phyloP scores from a whole-genome alignment of 2,888 invertebrate species.

The Drosophila paracracens region DNA sequence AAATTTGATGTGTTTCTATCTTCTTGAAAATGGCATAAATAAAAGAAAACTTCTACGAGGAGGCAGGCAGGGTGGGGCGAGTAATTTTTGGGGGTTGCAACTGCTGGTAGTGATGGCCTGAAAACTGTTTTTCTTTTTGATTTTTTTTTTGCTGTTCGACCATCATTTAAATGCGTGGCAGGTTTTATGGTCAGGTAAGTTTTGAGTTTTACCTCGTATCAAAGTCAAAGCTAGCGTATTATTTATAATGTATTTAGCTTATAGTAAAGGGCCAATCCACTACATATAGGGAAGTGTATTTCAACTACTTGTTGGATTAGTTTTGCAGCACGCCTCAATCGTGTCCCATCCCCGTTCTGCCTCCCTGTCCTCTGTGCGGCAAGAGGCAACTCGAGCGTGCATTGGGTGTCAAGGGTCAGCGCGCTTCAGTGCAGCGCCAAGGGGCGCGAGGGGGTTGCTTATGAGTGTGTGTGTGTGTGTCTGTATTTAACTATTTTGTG shows the following conservation, averaged over 20 bases:
- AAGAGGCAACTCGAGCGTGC: conserved; percentile 14
- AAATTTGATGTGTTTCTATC: conserved; percentile 82
- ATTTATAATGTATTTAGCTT: conserved; percentile 18
- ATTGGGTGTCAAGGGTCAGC: conserved; percentile 70
- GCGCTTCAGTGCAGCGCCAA: conserved; percentile 41
- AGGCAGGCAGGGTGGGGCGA: conserved; percentile 8
- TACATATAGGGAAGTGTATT: conserved; percentile 13
- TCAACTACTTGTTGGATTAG: conserved; percentile 53
- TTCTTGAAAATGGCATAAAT: conserved; percentile 73
- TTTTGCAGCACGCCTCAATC: conserved; percentile 18
- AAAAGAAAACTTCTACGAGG: conserved; percentile 56
- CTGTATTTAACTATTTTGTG: conserved; percentile 13
- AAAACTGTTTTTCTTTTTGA: conserved; percentile 42
- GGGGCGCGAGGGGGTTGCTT: conserved; percentile 37
- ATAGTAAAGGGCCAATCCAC: conserved; percentile 23
- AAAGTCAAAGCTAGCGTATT: conserved; percentile 29
- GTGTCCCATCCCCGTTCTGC: background rate
- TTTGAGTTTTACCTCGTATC: conserved; percentile 44
- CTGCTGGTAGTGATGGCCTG: conserved; percentile 56
- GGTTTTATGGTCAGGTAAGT: conserved; percentile 70
- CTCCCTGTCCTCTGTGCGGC: background rate
- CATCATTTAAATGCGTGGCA: conserved; percentile 74
- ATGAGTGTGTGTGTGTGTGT: too few relatives aligned
- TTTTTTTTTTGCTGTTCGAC: conserved; percentile 3
- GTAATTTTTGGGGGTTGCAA: conserved; percentile 26